Evolutionary conservation across 2,113 vertebrate genomes (phyloP), one percentile per base, ranked within the genome.

Genomic region (Mugil cephalus): DNA sequence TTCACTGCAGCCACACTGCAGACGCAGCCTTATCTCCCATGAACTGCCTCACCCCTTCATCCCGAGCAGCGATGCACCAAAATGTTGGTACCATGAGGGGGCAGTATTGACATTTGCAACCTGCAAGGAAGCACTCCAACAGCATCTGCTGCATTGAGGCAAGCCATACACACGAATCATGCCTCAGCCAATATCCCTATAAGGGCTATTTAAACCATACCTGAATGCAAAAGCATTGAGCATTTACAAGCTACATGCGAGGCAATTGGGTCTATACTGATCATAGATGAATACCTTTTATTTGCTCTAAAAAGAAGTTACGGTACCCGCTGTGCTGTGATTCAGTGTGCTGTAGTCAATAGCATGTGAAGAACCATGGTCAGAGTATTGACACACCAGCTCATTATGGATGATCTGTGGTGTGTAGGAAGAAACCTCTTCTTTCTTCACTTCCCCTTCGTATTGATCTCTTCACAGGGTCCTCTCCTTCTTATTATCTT

Each of bases 341-440:
- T 85, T 67, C 72, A 83, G 45, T 60, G 66, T n/a, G n/a, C n/a
- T n/a, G n/a, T n/a, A n/a, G 74, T 84, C 88, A 81, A 88, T 88
- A 81, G 30, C 58, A 86, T 76, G 84, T 65, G 62, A 88, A 69
- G 82, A 82, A 40, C 58, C 73, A 54, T 56, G 19, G 75, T 70
- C 58, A 7, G 68, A 80, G 69, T 87, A 93, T 89, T 74, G 92
- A 90, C 90, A 87, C 74, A 62, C 39, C 61, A 40, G 77, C 88
- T 91, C 88, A 88, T 93, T 92, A 93, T 74, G 70, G 82, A 87
- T 89, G 88, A 91, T 91, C 85, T 89, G 90, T 87, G 87, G 86
- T 88, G 87, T 84, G 86, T 62, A 54, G 68, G 72, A 70, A 90
- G 87, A 91, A 90, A 88, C 79, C 85, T 80, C 74, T 83, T 77